Percentiles rank a stretch among this genome's conserved stretches.
These are phyloP conservation scores for Tetheella fluctuosa DNA, from an alignment of 2,888 invertebrate species.

Conservation along the genomic window DNA sequence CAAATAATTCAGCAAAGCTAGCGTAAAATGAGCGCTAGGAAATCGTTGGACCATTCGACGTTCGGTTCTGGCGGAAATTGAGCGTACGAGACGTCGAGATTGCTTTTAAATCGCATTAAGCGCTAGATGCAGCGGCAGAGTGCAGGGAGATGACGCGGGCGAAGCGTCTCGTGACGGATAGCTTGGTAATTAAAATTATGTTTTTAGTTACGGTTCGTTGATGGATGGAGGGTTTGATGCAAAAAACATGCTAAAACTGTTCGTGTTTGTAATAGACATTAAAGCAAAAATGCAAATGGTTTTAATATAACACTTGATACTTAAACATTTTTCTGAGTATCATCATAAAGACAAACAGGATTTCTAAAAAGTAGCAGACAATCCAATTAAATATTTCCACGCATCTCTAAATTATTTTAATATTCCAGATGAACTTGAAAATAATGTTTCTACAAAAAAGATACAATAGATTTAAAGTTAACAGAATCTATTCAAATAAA, in stretches of 20 bases:
- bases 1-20: slow-evolving; percentile 20
- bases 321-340: neutral
- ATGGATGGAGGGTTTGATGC: neutral
- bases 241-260: neutral
- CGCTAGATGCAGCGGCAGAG: slow-evolving; percentile 44
- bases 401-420: neutral
- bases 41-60: slow-evolving; percentile 50
- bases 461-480: neutral
- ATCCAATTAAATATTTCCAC: too few species aligned
- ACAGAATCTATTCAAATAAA: neutral
- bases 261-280: neutral
- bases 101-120: slow-evolving; percentile 78
- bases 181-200: slow-evolving; percentile 9
- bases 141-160: slow-evolving; percentile 17
- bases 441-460: neutral
- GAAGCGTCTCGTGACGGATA: slow-evolving; percentile 15
- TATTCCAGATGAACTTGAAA: neutral
- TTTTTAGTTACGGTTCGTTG: slow-evolving; percentile 4
- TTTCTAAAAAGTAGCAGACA: neutral
- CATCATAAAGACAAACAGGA: neutral
- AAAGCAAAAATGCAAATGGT: neutral
- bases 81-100: slow-evolving; percentile 67
- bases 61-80: slow-evolving; percentile 69
- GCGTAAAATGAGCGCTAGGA: slow-evolving; percentile 25
- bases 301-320: neutral